Base-by-base conservation (phyloP, 2,797 vertebrate species). In the Poeciliopsis presidionis region DNA sequence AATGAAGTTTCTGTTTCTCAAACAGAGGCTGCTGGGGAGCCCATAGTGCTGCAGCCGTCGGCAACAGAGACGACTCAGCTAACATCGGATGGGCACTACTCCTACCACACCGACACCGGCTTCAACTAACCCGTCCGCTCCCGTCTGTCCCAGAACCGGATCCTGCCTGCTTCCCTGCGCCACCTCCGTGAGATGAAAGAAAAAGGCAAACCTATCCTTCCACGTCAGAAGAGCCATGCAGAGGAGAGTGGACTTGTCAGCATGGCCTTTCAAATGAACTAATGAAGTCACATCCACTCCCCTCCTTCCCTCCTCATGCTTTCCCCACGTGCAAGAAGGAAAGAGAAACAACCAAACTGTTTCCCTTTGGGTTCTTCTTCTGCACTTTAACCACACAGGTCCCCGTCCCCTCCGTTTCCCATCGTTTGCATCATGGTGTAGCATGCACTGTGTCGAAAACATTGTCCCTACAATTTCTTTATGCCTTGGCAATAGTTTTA, bases 1-100 rank as follows among this genome's bases (percentile, higher is more conserved):
- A 33, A 18, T 33, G 14, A 7, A 30, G 33, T 72, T 53, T 79
- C 18, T 81, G 46, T 86, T 72, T 80, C 46, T 72, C 25, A 3
- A 80, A 73, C 88, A 96, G 96, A 96, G 91, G 94, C 91, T 30
- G 94, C 94, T 13, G 95, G 94, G 25, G 96, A 96, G 45, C 97
- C 98, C 5, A 95, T 99, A 72, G 93, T 99, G 94, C 91, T 99
- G 93, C 98, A 99, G 90, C 98, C 98, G 0, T 98, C 98, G 3
- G 98, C 97, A 82, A 98, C 97, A 91, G 98, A 99, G 96, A 99
- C 98, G 41, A 99, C 98, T 91, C 98, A 99, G 95, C 94, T 99
- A 92, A 99, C 97, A 79, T 96, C 97, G 3, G 97, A 99, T 86
- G 97, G 97, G 73, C 97, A 98, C 94, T 85, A 95, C 81, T 95